Conservation (phyloP, 2,797 vertebrate genomes). For the Aldrovandia affinis region DNA sequence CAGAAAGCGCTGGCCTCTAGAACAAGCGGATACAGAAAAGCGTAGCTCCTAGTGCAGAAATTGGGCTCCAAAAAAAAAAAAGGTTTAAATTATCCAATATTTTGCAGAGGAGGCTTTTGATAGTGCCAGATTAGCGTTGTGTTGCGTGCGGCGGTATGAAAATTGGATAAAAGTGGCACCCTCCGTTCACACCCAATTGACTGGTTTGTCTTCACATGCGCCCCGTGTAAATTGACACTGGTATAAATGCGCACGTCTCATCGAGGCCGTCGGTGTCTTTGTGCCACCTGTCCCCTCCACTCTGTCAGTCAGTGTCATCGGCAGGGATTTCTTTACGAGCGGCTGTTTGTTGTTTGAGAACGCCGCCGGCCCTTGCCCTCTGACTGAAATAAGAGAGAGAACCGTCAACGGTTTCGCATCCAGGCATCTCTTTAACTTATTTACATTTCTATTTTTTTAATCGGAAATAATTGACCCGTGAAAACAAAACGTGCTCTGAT, state of each 20-base stretch:
- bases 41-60: neutral
- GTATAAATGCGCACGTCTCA: slow-evolving; percentile 68
- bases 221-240: slow-evolving; percentile 70
- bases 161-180: slow-evolving; percentile 12
- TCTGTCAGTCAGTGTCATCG: slow-evolving; percentile 59
- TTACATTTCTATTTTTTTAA: neutral
- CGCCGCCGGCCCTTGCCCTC: neutral
- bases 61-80: neutral
- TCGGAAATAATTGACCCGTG: neutral
- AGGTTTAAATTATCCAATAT: no score
- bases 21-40: neutral
- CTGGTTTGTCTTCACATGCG: slow-evolving; percentile 56
- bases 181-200: slow-evolving; percentile 57
- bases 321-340: slow-evolving; percentile 62
- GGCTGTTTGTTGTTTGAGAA: neutral
- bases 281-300: slow-evolving; percentile 70
- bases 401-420: neutral
- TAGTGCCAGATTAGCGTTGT: no score
- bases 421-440: neutral
- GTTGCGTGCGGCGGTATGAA: neutral
- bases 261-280: slow-evolving; percentile 63
- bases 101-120: no score
- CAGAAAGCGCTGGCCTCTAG: neutral
- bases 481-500: slow-evolving; percentile 13
- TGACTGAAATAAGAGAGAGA: neutral